Evolutionary conservation across 2,888 invertebrate genomes (phyloP), one percentile per base, ranked within the genome.

Genomic region (Hylaea fasciaria): DNA sequence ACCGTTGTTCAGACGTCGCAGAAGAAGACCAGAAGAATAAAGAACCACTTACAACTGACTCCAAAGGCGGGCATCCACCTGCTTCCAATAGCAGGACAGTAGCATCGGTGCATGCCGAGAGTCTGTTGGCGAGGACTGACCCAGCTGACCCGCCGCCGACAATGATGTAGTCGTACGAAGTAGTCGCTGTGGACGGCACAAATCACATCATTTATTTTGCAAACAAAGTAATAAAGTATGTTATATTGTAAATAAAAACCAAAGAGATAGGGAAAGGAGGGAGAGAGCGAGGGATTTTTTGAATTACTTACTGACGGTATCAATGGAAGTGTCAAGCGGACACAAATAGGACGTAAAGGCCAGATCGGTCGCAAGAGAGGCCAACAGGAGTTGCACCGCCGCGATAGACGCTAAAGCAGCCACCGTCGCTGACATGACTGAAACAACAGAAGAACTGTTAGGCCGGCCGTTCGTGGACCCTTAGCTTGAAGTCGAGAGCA

Each of bases 111-210:
- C 72, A 66, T 16, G 73, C 71, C 2, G 75, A 69, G 0, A 80
- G 68, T 41, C 80, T 61, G 54, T 67, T 68, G 0, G 77, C 76
- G 0, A 78, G 49, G 2, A 73, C 66, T 2, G 68, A 65, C 2
- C 80, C 80, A 0, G 76, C 70, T 0, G 73, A 49, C 0, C 80
- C 80, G 0, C 59, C 69, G 0, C 78, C 80, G 11, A 76, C 71
- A 0, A 78, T 61, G 1, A 78, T 60, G 46, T 65, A 72, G 63
- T 78, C 77, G 44, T 56, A 76, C 0, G 28, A 17, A 0, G 43
- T 43, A 13, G 50, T 52, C 8, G 40, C 66, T 65, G 56, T 0
- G 52, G 39, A 35, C 1, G 49, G 5, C 3, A 37, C 35, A 39
- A 11, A 32, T n/a, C n/a, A n/a, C n/a, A n/a, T n/a, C n/a, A n/a